Conservation (phyloP, 2,888 invertebrate species). For the Napeogenes inachia region DNA sequence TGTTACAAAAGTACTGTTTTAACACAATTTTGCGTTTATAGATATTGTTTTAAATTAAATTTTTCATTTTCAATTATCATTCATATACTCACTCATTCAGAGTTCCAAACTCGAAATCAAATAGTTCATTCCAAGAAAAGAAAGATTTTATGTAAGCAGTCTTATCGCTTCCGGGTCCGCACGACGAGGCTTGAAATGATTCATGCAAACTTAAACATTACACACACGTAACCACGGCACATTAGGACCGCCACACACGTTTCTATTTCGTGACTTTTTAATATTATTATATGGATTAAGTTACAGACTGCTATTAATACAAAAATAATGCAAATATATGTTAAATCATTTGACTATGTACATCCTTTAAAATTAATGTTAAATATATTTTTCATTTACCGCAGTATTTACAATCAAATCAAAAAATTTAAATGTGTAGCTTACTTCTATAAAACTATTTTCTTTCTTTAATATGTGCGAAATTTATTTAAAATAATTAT, state of each 20-base stretch:
- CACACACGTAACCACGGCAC: constrained; percentile 50
- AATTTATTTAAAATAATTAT: no score
- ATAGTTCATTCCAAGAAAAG: neutral
- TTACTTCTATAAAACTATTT: no score
- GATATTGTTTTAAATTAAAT: no score
- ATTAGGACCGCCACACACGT: constrained; percentile 70
- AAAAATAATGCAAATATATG: neutral
- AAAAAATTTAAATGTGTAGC: no score
- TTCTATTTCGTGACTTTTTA: constrained; percentile 62
- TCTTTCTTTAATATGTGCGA: no score
- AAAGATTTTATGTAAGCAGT: constrained; percentile 3
- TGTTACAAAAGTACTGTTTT: no score
- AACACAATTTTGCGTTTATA: no score
- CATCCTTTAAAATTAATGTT: no score
- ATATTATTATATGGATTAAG: constrained; percentile 33
- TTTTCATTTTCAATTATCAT: neutral
- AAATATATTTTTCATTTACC: no score
- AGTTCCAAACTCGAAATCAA: no score
- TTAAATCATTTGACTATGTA: no score
- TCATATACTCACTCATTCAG: neutral
- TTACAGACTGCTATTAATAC: constrained; percentile 18
- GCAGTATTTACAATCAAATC: no score
- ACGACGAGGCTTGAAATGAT: constrained; percentile 29
- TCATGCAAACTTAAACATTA: constrained; percentile 44
- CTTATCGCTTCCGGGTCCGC: constrained; percentile 36